Evolutionary conservation across 2,113 vertebrate genomes (phyloP).

Genomic region (Tragelaphus scriptus): DNA sequence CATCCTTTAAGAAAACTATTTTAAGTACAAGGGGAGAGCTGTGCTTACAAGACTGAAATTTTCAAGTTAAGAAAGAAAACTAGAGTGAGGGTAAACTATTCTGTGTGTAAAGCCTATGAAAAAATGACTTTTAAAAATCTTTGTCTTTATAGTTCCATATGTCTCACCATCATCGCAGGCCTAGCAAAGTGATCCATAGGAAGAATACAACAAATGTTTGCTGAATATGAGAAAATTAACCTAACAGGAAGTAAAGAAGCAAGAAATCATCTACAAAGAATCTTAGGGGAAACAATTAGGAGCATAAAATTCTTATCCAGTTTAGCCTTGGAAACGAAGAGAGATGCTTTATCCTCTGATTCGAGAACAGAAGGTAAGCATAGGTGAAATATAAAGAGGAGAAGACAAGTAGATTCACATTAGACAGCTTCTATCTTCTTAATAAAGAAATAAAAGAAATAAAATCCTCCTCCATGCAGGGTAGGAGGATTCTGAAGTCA

Average conservation of each 20-base stretch:
- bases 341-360: background rate
- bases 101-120: background rate
- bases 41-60: background rate
- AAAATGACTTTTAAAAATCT: background rate
- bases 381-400: background rate
- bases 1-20: slow-evolving; percentile 15
- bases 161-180: background rate
- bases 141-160: background rate
- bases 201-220: slow-evolving; percentile 1
- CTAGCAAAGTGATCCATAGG: background rate
- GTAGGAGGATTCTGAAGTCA: background rate
- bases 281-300: background rate
- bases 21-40: background rate
- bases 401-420: background rate
- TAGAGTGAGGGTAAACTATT: background rate
- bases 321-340: background rate
- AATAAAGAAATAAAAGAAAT: background rate
- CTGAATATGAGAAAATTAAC: background rate
- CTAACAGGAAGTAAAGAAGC: background rate
- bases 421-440: background rate
- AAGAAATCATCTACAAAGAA: slow-evolving; percentile 2
- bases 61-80: background rate
- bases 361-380: background rate
- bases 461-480: background rate
- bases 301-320: background rate